Evolutionary conservation across 92 coral and sea anemone genomes (phyloP).

Genomic region (Anthopleura xanthogrammica): DNA sequence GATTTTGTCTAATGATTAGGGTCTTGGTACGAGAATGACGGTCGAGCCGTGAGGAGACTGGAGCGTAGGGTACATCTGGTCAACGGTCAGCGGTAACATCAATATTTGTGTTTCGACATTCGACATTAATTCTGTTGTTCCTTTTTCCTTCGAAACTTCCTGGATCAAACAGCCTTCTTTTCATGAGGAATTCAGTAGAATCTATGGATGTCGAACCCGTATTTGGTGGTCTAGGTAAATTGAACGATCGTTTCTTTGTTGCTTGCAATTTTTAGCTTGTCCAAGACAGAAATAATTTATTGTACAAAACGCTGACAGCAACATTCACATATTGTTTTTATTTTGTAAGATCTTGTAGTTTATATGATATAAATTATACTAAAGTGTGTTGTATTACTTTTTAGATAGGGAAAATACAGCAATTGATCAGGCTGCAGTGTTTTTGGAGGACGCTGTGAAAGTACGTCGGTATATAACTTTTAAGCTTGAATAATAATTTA

Average conservation of each 20-base stretch:
- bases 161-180: background rate
- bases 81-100: conserved; percentile 5
- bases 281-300: background rate
- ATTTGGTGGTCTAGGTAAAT: conserved; percentile 36
- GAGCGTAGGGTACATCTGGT: background rate
- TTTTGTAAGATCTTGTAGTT: background rate
- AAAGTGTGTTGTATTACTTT: background rate
- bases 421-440: conserved; percentile 87
- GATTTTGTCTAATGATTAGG: no score
- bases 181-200: conserved; percentile 34
- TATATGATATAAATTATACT: background rate
- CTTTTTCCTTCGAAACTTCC: background rate
- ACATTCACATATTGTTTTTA: background rate
- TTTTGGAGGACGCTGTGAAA: conserved; percentile 91
- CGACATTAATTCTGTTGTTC: background rate
- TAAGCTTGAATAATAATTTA: background rate
- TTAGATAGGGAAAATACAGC: conserved; percentile 53
- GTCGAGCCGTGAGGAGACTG: no score
- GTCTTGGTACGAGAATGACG: no score
- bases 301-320: no score
- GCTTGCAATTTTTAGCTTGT: background rate
- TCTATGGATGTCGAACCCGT: conserved; percentile 62
- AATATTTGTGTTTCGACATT: background rate
- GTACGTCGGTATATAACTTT: conserved; percentile 29
- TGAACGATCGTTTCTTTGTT: background rate